Evolutionary conservation across 2,888 invertebrate species (phyloP).

Genomic region (Sialis lutaria): DNA sequence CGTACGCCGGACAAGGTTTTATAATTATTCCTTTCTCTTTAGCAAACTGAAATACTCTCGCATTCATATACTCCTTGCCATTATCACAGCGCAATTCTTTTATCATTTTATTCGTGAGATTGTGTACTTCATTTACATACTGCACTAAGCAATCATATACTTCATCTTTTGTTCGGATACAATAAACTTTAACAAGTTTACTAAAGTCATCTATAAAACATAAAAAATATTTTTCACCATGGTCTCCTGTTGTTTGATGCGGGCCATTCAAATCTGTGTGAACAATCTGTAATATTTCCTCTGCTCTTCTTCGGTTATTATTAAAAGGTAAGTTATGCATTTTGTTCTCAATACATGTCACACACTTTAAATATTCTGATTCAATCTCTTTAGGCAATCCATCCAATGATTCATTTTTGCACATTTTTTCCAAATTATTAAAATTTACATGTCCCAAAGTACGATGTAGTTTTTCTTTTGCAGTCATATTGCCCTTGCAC

Average conservation of each 20-base stretch:
- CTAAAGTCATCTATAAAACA: slow-evolving; percentile 5
- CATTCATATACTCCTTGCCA: slow-evolving; percentile 5
- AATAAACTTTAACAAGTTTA: slow-evolving; percentile 1
- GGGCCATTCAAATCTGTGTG: slow-evolving; percentile 14
- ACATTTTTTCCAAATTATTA: slow-evolving; percentile 10
- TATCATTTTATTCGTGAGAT: not conserved
- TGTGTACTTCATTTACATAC: slow-evolving; percentile 2
- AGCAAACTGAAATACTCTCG: slow-evolving; percentile 9
- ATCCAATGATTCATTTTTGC: slow-evolving; percentile 8
- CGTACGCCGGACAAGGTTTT: slow-evolving; percentile 10
- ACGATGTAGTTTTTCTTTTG: slow-evolving; percentile 13
- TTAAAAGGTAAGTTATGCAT: slow-evolving; percentile 13
- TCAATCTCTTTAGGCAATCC: slow-evolving; percentile 11
- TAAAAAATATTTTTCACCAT: slow-evolving; percentile 7
- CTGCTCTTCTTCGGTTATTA: slow-evolving; percentile 11
- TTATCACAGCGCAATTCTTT: slow-evolving; percentile 6
- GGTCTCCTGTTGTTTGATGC: slow-evolving; percentile 1
- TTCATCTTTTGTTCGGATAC: slow-evolving; percentile 2
- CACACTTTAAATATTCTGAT: slow-evolving; percentile 11
- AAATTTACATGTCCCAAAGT: slow-evolving; percentile 13
- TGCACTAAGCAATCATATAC: slow-evolving; percentile 2
- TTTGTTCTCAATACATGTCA: slow-evolving; percentile 13
- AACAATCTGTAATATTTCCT: slow-evolving; percentile 11
- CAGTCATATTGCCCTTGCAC: slow-evolving; percentile 6
- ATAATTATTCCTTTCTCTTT: slow-evolving; percentile 10